Conservation (phyloP, 2,888 invertebrate species). For the Palloptera scutellata region DNA sequence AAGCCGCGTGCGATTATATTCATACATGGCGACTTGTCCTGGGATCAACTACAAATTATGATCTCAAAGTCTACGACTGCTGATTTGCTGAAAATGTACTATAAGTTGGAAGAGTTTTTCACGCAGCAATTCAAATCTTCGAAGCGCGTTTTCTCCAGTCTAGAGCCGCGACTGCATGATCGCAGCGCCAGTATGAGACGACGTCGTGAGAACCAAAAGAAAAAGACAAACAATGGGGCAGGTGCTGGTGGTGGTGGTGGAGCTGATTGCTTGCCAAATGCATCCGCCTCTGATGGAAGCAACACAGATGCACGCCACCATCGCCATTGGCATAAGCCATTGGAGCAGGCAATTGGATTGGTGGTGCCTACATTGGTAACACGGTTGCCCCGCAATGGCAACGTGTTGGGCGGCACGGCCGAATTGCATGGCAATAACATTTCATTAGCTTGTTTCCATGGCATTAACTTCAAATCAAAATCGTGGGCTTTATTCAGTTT, state of each 20-base stretch:
- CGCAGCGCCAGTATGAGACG: slow-evolving; percentile 60
- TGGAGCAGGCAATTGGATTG: slow-evolving; percentile 81
- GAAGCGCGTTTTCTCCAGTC: slow-evolving; percentile 85
- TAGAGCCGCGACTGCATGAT: slow-evolving; percentile 67
- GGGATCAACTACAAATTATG: slow-evolving; percentile 96
- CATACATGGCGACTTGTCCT: slow-evolving; percentile 89
- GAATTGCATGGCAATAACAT: slow-evolving; percentile 89
- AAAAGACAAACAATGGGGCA: slow-evolving; percentile 51
- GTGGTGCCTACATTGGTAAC: slow-evolving; percentile 77
- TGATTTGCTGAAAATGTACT: slow-evolving; percentile 95
- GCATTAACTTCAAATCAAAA: slow-evolving; percentile 94
- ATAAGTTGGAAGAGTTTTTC: slow-evolving; percentile 97
- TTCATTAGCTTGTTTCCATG: slow-evolving; percentile 96
- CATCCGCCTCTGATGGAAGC: slow-evolving; percentile 49
- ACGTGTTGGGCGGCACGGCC: slow-evolving; percentile 87
- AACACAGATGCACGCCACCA: slow-evolving; percentile 79
- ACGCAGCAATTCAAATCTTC: slow-evolving; percentile 97
- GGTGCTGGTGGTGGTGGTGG: neutral
- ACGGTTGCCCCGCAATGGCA: slow-evolving; percentile 75
- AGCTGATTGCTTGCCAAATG: too few relatives aligned
- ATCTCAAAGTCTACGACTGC: slow-evolving; percentile 97
- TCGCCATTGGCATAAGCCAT: slow-evolving; percentile 93
- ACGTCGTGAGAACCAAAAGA: slow-evolving; percentile 56
- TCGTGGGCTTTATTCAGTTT: slow-evolving; percentile 96
- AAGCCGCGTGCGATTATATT: slow-evolving; percentile 82